phyloP scores from a whole-genome alignment of 2,888 invertebrate species.

The Sminthurinus aureus region DNA sequence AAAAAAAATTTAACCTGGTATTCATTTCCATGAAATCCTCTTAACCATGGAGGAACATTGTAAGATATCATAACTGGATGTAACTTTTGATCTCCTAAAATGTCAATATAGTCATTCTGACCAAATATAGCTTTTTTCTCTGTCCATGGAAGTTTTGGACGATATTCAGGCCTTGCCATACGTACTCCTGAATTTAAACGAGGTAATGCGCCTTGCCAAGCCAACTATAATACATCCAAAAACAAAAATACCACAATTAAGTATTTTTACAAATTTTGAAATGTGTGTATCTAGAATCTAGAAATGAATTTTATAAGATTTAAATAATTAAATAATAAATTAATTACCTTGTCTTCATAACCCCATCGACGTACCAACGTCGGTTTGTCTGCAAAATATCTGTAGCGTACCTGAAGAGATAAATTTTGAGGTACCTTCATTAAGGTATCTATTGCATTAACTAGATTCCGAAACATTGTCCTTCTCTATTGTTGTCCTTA shows the following conservation, averaged over 20 bases:
- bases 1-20: constrained; percentile 68
- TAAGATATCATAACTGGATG: constrained; percentile 88
- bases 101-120: constrained; percentile 97
- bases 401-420: constrained; percentile 64
- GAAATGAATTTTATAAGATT: too few species aligned
- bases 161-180: constrained; percentile 71
- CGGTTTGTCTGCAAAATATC: constrained; percentile 73
- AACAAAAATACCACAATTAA: not conserved
- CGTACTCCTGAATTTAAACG: constrained; percentile 67
- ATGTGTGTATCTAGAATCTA: too few species aligned
- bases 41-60: constrained; percentile 86
- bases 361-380: constrained; percentile 75
- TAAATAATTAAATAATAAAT: not conserved
- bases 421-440: not conserved
- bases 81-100: constrained; percentile 81
- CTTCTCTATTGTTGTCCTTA: too few species aligned
- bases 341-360: constrained; percentile 71
- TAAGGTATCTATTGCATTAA: constrained; percentile 10
- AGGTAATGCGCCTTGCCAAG: constrained; percentile 73
- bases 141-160: constrained; percentile 78
- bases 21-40: constrained; percentile 87
- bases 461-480: too few species aligned
- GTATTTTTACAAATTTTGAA: too few species aligned
- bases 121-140: constrained; percentile 84
- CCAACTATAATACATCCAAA: constrained; percentile 39